phyloP scores from a whole-genome alignment of 2,797 vertebrate species.

The Malacoctenus gilli region DNA sequence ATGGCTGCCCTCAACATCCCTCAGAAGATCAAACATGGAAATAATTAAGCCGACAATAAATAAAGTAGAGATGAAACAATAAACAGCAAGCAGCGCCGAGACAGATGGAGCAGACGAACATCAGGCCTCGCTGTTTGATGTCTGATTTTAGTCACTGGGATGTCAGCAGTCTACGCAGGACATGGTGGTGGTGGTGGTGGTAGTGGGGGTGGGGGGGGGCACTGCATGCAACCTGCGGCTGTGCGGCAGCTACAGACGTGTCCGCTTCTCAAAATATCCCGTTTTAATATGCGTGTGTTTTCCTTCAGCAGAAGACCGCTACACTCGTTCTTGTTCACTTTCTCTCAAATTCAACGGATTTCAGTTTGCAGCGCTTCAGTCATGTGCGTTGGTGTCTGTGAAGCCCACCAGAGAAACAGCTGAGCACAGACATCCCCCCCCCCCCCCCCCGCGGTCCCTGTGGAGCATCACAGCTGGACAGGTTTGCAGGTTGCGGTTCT shows the following conservation, averaged over 20 bases:
- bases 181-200: constrained; percentile 31
- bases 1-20: constrained; percentile 51
- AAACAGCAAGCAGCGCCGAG: constrained; percentile 70
- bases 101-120: constrained; percentile 69
- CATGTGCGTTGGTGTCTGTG: constrained; percentile 3
- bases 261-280: no score
- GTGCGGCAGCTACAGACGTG: constrained; percentile 59
- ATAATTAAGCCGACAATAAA: constrained; percentile 78
- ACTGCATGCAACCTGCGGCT: constrained; percentile 35
- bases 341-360: no score
- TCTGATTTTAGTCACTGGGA: constrained; percentile 59
- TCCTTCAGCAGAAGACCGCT: no score
- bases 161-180: constrained; percentile 53
- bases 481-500: constrained; percentile 5
- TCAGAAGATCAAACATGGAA: constrained; percentile 72
- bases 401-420: constrained; percentile 11
- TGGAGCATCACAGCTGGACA: constrained; percentile 32
- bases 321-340: no score
- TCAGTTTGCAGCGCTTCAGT: constrained; percentile 6
- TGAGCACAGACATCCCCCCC: constrained; percentile 17
- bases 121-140: constrained; percentile 68
- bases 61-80: constrained; percentile 77
- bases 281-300: no score
- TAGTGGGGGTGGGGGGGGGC: constrained; percentile 37
- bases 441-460: no score